A percentile compares a stretch with the other conserved stretches of the same genome.
phyloP scores from a whole-genome alignment of 2,797 vertebrate genomes.

The Paratrypauchen microcephalus region DNA sequence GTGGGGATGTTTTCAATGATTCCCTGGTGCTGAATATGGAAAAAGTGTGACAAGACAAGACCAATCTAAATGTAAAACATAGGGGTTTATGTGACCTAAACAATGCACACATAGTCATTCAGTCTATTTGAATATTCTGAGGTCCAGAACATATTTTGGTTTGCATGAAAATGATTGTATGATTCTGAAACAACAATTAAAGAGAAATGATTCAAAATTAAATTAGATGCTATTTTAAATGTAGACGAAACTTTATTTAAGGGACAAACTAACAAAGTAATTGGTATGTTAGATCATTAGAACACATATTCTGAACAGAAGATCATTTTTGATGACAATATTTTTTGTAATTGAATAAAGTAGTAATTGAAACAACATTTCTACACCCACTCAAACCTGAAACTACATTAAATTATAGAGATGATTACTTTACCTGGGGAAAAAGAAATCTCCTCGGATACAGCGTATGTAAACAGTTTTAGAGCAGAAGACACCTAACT shows the following conservation, averaged over 20 bases:
- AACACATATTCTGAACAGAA: background rate
- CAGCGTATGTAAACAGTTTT: background rate
- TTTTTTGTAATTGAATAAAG: too few species aligned
- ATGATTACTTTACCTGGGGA: background rate
- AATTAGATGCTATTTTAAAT: too few species aligned
- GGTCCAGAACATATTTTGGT: background rate
- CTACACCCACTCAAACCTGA: background rate
- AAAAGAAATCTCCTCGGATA: background rate
- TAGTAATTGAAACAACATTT: background rate
- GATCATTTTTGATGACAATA: too few species aligned
- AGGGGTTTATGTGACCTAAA: constrained; percentile 45
- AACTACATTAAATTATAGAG: background rate
- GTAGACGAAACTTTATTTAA: too few species aligned
- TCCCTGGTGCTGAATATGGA: constrained; percentile 26
- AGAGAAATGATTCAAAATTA: too few species aligned
- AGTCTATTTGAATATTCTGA: background rate
- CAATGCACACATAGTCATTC: constrained; percentile 13
- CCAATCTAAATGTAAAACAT: constrained; percentile 19
- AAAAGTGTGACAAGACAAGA: constrained; percentile 9
- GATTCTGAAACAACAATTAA: too few species aligned
- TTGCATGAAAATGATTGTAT: background rate
- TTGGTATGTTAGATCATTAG: too few species aligned
- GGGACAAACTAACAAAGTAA: too few species aligned
- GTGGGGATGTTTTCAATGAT: constrained; percentile 27
- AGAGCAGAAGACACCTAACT: background rate